Evolutionary conservation across 1,140 invertebrate genomes (phyloP).

Genomic region (Drosophila gunungcola): DNA sequence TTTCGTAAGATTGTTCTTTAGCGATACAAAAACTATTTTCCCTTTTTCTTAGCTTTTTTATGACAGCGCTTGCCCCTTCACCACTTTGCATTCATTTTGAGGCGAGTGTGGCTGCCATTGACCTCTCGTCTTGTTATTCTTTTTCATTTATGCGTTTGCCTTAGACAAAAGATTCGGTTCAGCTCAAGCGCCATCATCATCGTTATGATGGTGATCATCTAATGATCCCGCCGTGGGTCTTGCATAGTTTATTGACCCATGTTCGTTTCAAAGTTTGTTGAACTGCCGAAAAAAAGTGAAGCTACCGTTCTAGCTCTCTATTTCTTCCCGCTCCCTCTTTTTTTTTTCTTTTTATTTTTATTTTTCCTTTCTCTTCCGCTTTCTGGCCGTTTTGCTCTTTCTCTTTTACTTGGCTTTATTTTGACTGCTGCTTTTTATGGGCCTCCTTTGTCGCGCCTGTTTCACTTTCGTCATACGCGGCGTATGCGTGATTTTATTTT

Average conservation of each 20-base stretch:
- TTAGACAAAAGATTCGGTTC: constrained; percentile 63
- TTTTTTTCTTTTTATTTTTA: constrained; percentile 24
- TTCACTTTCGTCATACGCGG: constrained; percentile 74
- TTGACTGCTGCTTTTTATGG: constrained; percentile 38
- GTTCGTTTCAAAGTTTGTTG: constrained; percentile 69
- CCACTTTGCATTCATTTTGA: constrained; percentile 43
- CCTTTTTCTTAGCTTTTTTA: constrained; percentile 20
- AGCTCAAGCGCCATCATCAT: constrained; percentile 45
- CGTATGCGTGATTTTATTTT: constrained; percentile 79
- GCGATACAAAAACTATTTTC: constrained; percentile 1
- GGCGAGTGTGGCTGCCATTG: constrained; percentile 63
- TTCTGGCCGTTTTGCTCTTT: constrained; percentile 31
- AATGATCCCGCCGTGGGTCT: constrained; percentile 50
- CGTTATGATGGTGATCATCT: constrained; percentile 26
- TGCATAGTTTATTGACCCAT: constrained; percentile 77
- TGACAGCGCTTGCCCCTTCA: constrained; percentile 23
- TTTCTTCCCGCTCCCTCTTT: constrained; percentile 37
- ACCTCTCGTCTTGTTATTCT: constrained; percentile 46
- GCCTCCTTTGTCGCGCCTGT: constrained; percentile 42
- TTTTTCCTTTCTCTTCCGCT: constrained; percentile 34
- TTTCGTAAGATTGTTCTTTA: background rate
- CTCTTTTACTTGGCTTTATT: constrained; percentile 37
- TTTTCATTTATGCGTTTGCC: constrained; percentile 56
- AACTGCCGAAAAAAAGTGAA: constrained; percentile 78
- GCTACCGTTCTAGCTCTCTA: constrained; percentile 65